Conservation (phyloP, 2,113 vertebrate species). For the Ondatra zibethicus region DNA sequence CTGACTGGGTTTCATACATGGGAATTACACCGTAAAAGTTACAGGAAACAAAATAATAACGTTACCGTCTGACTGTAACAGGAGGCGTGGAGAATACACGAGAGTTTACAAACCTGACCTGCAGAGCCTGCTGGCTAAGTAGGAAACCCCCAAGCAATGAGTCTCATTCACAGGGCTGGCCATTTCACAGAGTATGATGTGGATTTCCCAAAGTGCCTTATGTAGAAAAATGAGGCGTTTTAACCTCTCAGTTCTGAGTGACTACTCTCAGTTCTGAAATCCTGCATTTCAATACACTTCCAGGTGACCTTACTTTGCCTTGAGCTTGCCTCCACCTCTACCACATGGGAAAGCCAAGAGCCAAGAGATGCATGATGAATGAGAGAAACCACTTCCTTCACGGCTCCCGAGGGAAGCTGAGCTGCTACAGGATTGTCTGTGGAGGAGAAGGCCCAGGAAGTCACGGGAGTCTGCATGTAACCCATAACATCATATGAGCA, state of each 20-base stretch:
- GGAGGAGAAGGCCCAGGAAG: conserved; percentile 52
- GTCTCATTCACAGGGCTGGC: neutral
- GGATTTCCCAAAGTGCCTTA: neutral
- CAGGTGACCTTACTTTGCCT: neutral
- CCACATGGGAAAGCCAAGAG: conserved; percentile 18
- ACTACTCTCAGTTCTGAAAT: neutral
- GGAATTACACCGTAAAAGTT: conserved; percentile 23
- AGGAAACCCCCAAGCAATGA: neutral
- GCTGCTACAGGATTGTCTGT: neutral
- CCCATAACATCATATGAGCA: conserved; percentile 7
- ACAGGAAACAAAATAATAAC: neutral
- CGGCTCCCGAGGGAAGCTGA: conserved; percentile 12
- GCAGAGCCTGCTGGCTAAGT: neutral
- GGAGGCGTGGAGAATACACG: neutral
- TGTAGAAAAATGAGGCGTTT: conserved; percentile 3
- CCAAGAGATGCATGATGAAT: neutral
- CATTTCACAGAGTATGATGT: neutral
- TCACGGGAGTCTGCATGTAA: neutral
- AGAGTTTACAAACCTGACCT: neutral
- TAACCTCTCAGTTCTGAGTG: neutral
- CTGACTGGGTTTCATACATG: neutral
- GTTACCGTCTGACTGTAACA: neutral
- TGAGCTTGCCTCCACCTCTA: neutral
- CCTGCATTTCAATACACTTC: neutral
- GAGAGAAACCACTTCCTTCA: conserved; percentile 9